A percentile compares a stretch with the other conserved stretches of the same genome.
Evolutionary conservation across 2,113 vertebrate species (phyloP).

Genomic region (Diphyllodes magnificus): DNA sequence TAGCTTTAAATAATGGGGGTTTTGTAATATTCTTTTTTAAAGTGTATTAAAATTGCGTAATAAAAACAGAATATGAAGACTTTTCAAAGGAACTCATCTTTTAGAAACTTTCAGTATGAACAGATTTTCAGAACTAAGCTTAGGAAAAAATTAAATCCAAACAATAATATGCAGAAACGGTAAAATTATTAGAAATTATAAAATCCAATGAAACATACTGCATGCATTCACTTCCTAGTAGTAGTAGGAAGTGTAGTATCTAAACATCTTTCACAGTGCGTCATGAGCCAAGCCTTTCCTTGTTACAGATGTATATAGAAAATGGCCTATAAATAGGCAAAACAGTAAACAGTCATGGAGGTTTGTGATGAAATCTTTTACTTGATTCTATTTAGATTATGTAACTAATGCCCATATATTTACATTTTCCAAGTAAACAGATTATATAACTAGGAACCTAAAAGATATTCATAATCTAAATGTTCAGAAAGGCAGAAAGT

Average conservation of each 20-base stretch:
- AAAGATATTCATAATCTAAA: slow-evolving; percentile 35
- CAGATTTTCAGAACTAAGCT: neutral
- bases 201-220: neutral
- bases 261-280: accelerated
- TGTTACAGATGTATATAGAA: neutral
- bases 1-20: neutral
- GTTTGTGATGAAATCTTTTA: neutral
- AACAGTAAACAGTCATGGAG: neutral
- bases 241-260: neutral
- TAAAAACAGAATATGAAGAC: neutral
- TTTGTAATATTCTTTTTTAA: neutral
- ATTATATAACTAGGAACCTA: slow-evolving; percentile 50
- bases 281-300: neutral
- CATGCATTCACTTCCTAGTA: neutral
- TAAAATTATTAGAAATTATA: neutral
- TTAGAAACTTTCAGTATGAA: neutral
- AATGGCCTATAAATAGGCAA: neutral
- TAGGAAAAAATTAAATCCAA: neutral
- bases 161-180: neutral
- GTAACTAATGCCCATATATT: slow-evolving; percentile 45
- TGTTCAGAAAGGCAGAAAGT: slow-evolving; percentile 15
- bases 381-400: slow-evolving; percentile 37
- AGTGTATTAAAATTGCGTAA: neutral
- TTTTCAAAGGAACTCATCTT: neutral
- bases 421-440: slow-evolving; percentile 56